Conservation (phyloP, 2,888 invertebrate genomes). For the Apocheima hispidaria region DNA sequence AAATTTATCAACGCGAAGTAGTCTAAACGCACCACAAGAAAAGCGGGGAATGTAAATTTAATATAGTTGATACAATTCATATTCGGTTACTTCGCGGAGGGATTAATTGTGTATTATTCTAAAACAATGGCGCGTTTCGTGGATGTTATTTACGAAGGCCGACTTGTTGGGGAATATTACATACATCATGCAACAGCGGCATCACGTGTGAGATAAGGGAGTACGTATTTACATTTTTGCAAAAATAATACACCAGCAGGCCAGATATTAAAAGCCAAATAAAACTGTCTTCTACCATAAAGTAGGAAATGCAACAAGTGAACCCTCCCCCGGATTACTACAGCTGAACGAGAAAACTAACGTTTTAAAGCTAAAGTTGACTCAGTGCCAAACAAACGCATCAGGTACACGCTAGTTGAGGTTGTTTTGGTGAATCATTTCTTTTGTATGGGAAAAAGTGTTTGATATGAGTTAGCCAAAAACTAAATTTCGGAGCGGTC, state of each 20-base stretch:
- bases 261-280: no score
- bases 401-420: neutral
- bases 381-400: slow-evolving; percentile 14
- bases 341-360: slow-evolving; percentile 13
- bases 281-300: neutral
- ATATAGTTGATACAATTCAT: slow-evolving; percentile 35
- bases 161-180: slow-evolving; percentile 28
- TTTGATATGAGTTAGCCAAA: neutral
- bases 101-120: slow-evolving; percentile 28
- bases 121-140: slow-evolving; percentile 13
- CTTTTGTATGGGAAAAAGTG: neutral
- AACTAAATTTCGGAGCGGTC: neutral
- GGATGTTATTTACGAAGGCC: slow-evolving; percentile 15
- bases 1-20: neutral
- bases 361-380: slow-evolving; percentile 20
- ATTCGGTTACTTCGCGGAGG: slow-evolving; percentile 17
- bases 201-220: slow-evolving; percentile 13
- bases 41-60: slow-evolving; percentile 33
- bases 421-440: slow-evolving; percentile 1
- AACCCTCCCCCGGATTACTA: slow-evolving; percentile 6
- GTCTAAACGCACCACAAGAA: slow-evolving; percentile 15
- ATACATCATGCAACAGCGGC: slow-evolving; percentile 34
- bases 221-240: slow-evolving; percentile 3
- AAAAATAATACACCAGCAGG: neutral
- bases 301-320: slow-evolving; percentile 20